Evolutionary conservation across 2,113 vertebrate genomes (phyloP).

Genomic region (Ondatra zibethicus): DNA sequence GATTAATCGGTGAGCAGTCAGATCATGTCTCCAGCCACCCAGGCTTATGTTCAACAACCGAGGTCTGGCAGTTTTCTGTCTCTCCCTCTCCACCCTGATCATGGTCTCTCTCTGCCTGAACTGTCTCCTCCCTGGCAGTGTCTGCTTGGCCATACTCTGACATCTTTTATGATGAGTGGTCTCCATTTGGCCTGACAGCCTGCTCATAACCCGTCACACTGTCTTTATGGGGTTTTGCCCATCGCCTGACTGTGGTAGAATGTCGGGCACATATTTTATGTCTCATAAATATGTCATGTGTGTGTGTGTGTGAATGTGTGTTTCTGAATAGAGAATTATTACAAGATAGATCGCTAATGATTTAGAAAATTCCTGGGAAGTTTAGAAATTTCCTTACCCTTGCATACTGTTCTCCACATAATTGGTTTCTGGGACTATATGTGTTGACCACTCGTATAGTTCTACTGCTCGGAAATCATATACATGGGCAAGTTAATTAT

Average conservation of each 20-base stretch:
- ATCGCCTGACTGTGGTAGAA: background rate
- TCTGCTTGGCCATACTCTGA: background rate
- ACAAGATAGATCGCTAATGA: background rate
- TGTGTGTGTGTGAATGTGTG: background rate
- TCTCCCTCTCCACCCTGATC: background rate
- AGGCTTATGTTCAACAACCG: background rate
- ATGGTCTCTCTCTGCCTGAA: background rate
- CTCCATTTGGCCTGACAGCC: background rate
- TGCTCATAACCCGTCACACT: background rate
- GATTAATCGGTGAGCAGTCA: background rate
- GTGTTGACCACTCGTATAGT: background rate
- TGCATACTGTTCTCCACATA: background rate
- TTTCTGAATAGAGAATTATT: conserved; percentile 15
- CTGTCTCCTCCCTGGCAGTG: background rate
- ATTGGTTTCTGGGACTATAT: background rate
- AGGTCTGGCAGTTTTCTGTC: background rate
- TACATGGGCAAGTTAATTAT: background rate
- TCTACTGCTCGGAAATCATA: background rate
- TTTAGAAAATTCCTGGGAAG: background rate
- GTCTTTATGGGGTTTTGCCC: background rate
- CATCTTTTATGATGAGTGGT: background rate
- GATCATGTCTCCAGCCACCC: background rate
- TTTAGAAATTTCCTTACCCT: background rate
- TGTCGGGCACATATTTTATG: background rate
- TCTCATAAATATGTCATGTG: background rate